Percentiles rank a stretch among this genome's conserved stretches.
Evolutionary conservation across 2,797 vertebrate genomes (phyloP).

Genomic region (Busarellus nigricollis): DNA sequence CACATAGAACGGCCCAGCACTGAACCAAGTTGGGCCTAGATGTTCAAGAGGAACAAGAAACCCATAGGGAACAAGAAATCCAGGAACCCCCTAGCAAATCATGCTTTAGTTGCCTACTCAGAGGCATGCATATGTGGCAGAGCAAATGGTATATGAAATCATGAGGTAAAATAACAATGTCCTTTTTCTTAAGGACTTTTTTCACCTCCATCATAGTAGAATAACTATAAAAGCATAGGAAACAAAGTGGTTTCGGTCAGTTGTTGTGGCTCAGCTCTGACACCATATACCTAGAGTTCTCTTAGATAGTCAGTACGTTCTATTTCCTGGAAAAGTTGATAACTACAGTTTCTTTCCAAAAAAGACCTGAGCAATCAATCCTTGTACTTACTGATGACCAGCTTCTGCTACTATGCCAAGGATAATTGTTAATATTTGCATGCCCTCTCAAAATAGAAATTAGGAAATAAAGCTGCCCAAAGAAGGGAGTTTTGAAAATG

Average conservation of each 20-base stretch:
- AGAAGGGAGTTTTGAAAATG: not conserved
- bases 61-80: not conserved
- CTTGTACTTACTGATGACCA: not conserved
- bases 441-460: not conserved
- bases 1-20: not conserved
- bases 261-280: not conserved
- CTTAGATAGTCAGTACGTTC: accelerated
- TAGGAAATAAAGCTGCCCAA: not conserved
- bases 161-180: not conserved
- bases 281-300: not conserved
- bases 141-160: not conserved
- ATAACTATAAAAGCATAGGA: not conserved
- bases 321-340: not conserved
- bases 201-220: not conserved
- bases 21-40: not conserved
- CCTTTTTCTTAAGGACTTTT: not conserved
- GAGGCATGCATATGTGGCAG: not conserved
- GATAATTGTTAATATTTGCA: not conserved
- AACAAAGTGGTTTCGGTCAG: not conserved
- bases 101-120: not conserved
- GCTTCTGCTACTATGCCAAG: not conserved
- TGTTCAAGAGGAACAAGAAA: not conserved
- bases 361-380: not conserved
- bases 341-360: not conserved
- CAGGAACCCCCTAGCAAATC: not conserved